These are phyloP conservation scores for Paraescarpia echinospica DNA, from an alignment of 1,140 invertebrate genomes.

Conservation along the genomic window DNA sequence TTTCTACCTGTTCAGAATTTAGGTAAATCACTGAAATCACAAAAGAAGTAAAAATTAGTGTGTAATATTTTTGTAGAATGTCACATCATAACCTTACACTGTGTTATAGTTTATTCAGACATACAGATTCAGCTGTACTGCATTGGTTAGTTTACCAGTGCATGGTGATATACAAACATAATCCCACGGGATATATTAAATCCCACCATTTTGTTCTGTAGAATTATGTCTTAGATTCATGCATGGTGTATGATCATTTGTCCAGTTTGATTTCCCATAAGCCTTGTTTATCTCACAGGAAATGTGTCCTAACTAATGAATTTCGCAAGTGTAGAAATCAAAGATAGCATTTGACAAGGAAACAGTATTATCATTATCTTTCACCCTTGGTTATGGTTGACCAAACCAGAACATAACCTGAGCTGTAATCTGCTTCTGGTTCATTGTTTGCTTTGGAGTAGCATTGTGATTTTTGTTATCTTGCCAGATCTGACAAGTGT, in stretches of 20 bases:
- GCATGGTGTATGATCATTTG: background rate
- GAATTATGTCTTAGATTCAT: background rate
- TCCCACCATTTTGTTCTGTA: no score
- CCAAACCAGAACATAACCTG: background rate
- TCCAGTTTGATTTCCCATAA: background rate
- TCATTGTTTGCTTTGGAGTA: background rate
- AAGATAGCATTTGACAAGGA: background rate
- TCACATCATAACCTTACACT: background rate
- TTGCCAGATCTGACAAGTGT: background rate
- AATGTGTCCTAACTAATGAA: background rate
- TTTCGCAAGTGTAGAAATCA: background rate
- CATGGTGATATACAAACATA: no score
- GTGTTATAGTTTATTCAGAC: background rate
- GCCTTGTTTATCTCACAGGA: background rate
- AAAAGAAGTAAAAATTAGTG: background rate
- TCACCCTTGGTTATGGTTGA: background rate
- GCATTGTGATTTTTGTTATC: background rate
- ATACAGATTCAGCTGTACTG: background rate
- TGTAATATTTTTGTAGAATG: background rate
- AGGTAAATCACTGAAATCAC: no score
- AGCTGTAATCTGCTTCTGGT: background rate
- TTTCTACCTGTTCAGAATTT: no score
- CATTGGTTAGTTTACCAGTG: background rate
- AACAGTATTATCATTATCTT: background rate
- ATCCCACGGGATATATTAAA: no score